Evolutionary conservation across 64 coral and sea anemone genomes (phyloP), one percentile per base, ranked within the genome.

Genomic region (Stylophora pistillata): DNA sequence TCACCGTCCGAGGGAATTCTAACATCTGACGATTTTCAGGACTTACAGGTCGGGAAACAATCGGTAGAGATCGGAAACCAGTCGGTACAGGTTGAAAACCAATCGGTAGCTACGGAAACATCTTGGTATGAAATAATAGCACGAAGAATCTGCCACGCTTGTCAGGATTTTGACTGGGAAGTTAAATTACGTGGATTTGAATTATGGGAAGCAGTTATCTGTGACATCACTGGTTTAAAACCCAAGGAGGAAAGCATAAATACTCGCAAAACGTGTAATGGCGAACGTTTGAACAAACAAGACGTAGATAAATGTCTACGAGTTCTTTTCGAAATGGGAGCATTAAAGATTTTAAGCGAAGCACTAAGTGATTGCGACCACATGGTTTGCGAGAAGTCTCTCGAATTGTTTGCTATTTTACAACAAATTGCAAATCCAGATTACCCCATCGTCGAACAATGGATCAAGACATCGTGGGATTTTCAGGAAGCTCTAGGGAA

Each of bases 131-230:
- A 20, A 82, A 41, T 82, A 47, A 47, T 7, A 4, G 23, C 34
- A 13, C 80, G 0, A 84, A 84, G 80, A 6, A 23, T 93, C 20
- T 89, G 71, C 65, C 78, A 18, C 47, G 87, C 91, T 9, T 87
- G 86, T 78, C 78, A 93, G 75, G 95, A 97, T 58, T 93, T 97
- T 89, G 95, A 97, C 60, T 97, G 95, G 95, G 95, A 97, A 74
- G 95, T 97, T 1, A 97, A 97, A 80, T 28, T 93, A 15, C 95
- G 91, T n/a, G 91, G 53, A 13, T 59, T 97, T 86, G 73, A 89
- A 64, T 83, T 97, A 31, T 76, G 90, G 75, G 64, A 93, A 27
- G 83, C 82, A n/a, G 31, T 97, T 12, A 87, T 90, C 17, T 30
- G 59, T 21, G 69, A 41, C 61, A 75, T 90, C 17, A 16, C 30